Base-by-base conservation (phyloP, 2,797 vertebrate species). In the Discoglossus pictus region DNA sequence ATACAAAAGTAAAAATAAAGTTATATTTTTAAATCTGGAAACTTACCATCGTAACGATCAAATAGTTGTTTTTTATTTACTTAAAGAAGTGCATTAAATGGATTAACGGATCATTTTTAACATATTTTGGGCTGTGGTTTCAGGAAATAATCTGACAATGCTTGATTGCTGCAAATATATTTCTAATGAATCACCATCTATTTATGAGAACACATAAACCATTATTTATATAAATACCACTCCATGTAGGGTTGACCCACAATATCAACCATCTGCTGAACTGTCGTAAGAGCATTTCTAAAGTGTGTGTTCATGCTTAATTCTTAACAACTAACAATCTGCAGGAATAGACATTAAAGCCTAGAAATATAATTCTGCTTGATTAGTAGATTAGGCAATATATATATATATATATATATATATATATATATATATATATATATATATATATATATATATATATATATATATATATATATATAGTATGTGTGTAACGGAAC, bases 161-260 rank as follows among this genome's bases (percentile, higher is more conserved):
- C 80, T 69, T 34, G 72, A 74, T 79, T 78, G 80, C 83, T 78
- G 82, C 84, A 88, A 89, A 89, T 87, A 86, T 84, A 88, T 87
- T 87, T 86, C 80, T 85, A 84, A 89, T 89, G 88, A 88, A 90
- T 88, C 89, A 89, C 81, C 81, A 82, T 88, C 82, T 90, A 89
- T 90, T 87, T 90, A 87, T 88, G 85, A 88, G 80, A 88, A 87
- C 79, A 75, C 83, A 84, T 85, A 91, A 88, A 86, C 83, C 86
- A 86, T 88, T 90, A 90, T 89, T 88, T 89, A 89, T 88, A 83
- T 87, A 90, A 89, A 90, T 85, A 86, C 76, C 80, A 81, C 81
- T 84, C 82, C 78, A 77, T 79, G 78, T 73, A 80, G 73, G 66
- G 67, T 61, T 75, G 68, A 83, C 80, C 80, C 73, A 64, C 76